Evolutionary conservation across 2,888 invertebrate species (phyloP).

Genomic region (Cerastoderma edule): DNA sequence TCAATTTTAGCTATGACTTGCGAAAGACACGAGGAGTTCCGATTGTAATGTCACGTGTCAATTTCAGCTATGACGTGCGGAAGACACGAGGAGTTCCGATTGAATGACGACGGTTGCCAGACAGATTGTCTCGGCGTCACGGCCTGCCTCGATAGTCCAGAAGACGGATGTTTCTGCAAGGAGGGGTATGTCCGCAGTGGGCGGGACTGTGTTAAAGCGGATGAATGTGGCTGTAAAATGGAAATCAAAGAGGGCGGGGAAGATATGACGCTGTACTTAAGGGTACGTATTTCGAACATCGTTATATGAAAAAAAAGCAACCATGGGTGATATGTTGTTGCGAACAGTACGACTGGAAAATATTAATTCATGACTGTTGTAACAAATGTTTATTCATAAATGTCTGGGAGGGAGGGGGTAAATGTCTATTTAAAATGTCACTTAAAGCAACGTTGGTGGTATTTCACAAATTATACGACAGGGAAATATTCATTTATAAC

Average conservation of each 20-base stretch:
- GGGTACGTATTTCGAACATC: not conserved
- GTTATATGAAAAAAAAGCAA: not conserved
- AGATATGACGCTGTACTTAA: not conserved
- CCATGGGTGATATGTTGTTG: not conserved
- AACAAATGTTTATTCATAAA: no score
- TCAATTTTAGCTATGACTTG: not conserved
- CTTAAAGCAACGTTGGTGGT: no score
- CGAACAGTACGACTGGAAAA: no score
- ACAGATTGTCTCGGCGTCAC: not conserved
- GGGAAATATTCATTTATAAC: no score
- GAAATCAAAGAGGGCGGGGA: not conserved
- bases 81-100: constrained; percentile 1
- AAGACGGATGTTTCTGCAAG: constrained; percentile 78
- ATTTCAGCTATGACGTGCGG: constrained; percentile 3
- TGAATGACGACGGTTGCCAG: not conserved
- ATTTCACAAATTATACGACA: no score
- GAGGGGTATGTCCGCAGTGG: constrained; percentile 70
- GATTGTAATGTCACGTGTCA: not conserved
- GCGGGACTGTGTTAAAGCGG: constrained; percentile 55
- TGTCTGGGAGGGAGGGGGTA: not conserved
- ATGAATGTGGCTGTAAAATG: constrained; percentile 68
- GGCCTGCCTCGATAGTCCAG: constrained; percentile 45
- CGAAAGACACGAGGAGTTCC: not conserved
- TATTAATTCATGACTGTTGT: no score
- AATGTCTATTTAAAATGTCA: not conserved